Conservation (phyloP, 2,113 vertebrate genomes). For the Electrona antarctica region DNA sequence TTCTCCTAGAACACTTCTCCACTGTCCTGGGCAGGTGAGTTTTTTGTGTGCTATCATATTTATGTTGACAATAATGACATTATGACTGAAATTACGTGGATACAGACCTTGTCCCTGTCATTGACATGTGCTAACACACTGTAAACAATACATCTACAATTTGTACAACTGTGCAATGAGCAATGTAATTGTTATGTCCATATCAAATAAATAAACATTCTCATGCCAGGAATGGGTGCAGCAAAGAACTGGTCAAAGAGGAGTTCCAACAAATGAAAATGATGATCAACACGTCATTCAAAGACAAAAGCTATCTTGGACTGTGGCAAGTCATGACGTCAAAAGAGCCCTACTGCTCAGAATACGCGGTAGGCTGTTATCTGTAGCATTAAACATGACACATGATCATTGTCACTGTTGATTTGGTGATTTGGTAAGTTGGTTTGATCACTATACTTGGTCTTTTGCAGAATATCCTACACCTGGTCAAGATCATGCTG, state of each 20-base stretch:
- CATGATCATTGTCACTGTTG: conserved; percentile 6
- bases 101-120: background rate
- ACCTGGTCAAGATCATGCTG: conserved; percentile 34
- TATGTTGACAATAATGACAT: background rate
- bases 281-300: conserved; percentile 7
- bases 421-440: conserved; percentile 7
- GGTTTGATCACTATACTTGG: conserved; percentile 2
- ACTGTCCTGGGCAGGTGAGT: too few relatives aligned
- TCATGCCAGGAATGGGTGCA: conserved; percentile 11
- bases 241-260: background rate
- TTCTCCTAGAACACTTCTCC: too few relatives aligned
- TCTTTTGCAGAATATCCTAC: conserved; percentile 21
- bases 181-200: too few relatives aligned
- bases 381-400: conserved; percentile 3
- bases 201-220: too few relatives aligned
- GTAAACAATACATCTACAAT: too few relatives aligned
- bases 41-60: conserved; percentile 5
- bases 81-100: conserved; percentile 3
- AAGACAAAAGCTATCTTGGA: conserved; percentile 10
- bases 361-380: conserved; percentile 4
- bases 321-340: conserved; percentile 12
- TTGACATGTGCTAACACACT: too few relatives aligned
- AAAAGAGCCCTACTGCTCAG: conserved; percentile 15
- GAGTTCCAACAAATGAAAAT: conserved; percentile 8
- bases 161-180: too few relatives aligned